Evolutionary conservation across 2,113 vertebrate genomes (phyloP).

Genomic region (Poeciliopsis prolifica): DNA sequence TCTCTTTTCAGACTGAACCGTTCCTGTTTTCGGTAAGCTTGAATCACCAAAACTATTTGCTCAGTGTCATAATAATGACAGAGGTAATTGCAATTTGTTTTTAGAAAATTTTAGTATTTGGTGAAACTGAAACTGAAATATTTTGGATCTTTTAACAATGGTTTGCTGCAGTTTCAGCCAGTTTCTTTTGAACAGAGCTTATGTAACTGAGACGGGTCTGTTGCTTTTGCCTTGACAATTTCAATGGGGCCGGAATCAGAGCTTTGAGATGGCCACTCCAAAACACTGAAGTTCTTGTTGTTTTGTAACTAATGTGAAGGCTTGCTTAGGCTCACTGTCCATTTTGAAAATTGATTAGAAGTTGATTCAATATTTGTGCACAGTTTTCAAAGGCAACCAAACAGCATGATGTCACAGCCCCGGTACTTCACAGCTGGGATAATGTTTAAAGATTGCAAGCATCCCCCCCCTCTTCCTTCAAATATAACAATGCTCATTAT

Average conservation of each 20-base stretch:
- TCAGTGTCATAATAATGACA: neutral
- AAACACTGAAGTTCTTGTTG: neutral
- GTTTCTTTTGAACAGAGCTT: too few relatives aligned
- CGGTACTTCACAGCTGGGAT: neutral
- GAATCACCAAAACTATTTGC: neutral
- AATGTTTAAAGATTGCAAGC: neutral
- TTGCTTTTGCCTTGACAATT: neutral
- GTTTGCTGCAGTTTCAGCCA: neutral
- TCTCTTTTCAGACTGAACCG: neutral
- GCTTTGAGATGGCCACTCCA: neutral
- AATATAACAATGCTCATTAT: too few relatives aligned
- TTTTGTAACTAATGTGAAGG: neutral
- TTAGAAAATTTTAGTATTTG: neutral
- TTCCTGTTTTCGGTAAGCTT: too few relatives aligned
- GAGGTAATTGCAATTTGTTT: too few relatives aligned
- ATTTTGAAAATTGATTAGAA: neutral
- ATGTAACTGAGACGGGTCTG: too few relatives aligned
- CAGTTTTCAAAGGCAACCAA: neutral
- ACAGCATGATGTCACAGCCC: neutral
- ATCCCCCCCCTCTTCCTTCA: too few relatives aligned
- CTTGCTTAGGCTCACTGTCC: neutral
- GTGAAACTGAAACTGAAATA: neutral
- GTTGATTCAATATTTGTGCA: neutral
- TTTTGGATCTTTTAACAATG: neutral
- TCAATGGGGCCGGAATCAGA: neutral